phyloP scores from a whole-genome alignment of 2,797 vertebrate genomes.

The Manis pentadactyla region DNA sequence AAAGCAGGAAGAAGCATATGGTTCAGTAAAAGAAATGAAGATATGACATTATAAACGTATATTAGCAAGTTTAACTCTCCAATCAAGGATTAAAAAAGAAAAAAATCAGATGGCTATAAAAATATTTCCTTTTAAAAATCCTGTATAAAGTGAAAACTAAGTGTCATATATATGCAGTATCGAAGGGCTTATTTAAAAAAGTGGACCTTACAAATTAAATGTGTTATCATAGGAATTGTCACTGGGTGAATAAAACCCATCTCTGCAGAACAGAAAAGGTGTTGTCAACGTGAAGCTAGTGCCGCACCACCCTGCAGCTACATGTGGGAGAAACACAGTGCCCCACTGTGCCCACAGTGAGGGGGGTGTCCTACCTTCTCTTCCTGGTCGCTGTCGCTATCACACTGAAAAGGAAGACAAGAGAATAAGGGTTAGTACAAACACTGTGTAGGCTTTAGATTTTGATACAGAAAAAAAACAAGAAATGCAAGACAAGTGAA shows the following conservation, averaged over 20 bases:
- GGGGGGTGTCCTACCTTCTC: slow-evolving; percentile 92
- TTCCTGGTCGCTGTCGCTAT: slow-evolving; percentile 97
- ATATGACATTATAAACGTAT: slow-evolving; percentile 5
- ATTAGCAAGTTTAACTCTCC: not conserved
- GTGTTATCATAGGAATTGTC: not conserved
- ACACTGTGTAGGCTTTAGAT: not conserved
- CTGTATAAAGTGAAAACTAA: not conserved
- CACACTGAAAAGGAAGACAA: slow-evolving; percentile 90
- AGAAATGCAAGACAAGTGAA: not conserved
- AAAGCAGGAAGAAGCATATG: not conserved
- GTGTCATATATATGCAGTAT: not conserved
- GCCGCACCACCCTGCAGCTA: too few relatives aligned
- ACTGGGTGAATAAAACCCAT: not conserved
- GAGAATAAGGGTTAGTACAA: slow-evolving; percentile 71
- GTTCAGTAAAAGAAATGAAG: slow-evolving; percentile 8
- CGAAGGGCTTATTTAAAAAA: not conserved
- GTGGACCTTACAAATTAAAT: not conserved
- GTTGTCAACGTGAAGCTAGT: not conserved
- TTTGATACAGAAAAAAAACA: not conserved
- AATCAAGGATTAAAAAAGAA: not conserved
- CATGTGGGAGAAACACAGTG: not conserved
- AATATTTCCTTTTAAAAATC: slow-evolving; percentile 30
- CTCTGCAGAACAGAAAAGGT: not conserved
- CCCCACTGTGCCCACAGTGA: not conserved
- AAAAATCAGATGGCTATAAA: not conserved